Conservation (phyloP, 2,113 vertebrate genomes). For the Capricornis sumatraensis region DNA sequence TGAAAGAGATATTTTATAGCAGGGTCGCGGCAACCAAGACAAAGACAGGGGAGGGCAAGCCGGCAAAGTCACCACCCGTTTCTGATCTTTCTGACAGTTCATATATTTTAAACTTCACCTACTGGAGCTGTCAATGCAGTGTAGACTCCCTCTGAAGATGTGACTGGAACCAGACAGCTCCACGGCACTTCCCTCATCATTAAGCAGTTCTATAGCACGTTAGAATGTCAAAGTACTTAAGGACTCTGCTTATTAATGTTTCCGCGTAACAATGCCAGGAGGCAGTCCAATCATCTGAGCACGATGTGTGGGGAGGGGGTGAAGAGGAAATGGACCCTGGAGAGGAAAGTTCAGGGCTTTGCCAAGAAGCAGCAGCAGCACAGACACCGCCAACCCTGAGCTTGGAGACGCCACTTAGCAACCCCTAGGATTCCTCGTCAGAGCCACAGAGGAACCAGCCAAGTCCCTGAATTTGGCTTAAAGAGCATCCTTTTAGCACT, state of each 20-base stretch:
- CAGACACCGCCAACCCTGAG: background rate
- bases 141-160: constrained; percentile 37
- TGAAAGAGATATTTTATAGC: background rate
- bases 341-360: background rate
- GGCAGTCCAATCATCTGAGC: background rate
- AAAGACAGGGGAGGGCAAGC: background rate
- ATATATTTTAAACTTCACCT: constrained; percentile 48
- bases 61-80: background rate
- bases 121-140: constrained; percentile 45
- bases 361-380: background rate
- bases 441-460: background rate
- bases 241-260: constrained; percentile 43
- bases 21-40: background rate
- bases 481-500: background rate
- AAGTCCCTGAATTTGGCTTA: background rate
- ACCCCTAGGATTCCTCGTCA: background rate
- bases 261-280: constrained; percentile 32
- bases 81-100: constrained; percentile 47
- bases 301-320: background rate
- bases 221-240: constrained; percentile 63
- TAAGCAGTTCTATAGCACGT: constrained; percentile 49
- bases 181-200: constrained; percentile 41
- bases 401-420: background rate
- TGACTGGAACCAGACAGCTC: constrained; percentile 55
- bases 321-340: background rate